Conservation (phyloP, 2,888 invertebrate species). For the Hylaea fasciaria region DNA sequence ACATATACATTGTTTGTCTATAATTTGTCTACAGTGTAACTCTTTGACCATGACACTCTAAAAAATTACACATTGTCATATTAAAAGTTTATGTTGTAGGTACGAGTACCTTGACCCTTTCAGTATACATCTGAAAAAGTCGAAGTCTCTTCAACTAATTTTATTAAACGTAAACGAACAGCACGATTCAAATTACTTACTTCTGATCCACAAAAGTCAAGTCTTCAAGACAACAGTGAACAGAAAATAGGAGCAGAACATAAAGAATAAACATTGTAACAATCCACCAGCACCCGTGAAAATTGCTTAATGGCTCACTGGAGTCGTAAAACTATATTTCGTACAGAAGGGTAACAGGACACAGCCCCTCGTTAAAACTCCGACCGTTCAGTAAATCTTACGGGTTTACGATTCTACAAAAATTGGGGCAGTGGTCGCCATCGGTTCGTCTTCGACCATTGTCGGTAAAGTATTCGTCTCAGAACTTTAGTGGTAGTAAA, state of each 20-base stretch:
- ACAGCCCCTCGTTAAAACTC: conserved; percentile 76
- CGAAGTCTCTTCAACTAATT: too few species aligned
- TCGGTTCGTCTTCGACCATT: conserved; percentile 43
- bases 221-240: conserved; percentile 17
- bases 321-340: conserved; percentile 78
- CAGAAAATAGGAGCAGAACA: conserved; percentile 27
- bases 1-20: too few species aligned
- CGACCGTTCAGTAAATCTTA: conserved; percentile 78
- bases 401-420: conserved; percentile 79
- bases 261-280: conserved; percentile 46
- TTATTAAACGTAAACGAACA: not conserved
- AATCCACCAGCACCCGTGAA: conserved; percentile 44
- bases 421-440: conserved; percentile 64
- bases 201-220: conserved; percentile 20
- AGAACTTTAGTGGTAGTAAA: conserved; percentile 44
- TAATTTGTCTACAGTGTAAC: too few species aligned
- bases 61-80: too few species aligned
- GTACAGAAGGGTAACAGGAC: conserved; percentile 54
- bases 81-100: too few species aligned
- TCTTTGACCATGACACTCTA: too few species aligned
- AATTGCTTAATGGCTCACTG: conserved; percentile 68
- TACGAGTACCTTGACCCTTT: too few species aligned
- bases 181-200: not conserved
- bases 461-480: conserved; percentile 39
- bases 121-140: too few species aligned